Evolutionary conservation across 1,140 invertebrate species (phyloP), one percentile per base, ranked within the genome.

Genomic region (Conus betulinus): DNA sequence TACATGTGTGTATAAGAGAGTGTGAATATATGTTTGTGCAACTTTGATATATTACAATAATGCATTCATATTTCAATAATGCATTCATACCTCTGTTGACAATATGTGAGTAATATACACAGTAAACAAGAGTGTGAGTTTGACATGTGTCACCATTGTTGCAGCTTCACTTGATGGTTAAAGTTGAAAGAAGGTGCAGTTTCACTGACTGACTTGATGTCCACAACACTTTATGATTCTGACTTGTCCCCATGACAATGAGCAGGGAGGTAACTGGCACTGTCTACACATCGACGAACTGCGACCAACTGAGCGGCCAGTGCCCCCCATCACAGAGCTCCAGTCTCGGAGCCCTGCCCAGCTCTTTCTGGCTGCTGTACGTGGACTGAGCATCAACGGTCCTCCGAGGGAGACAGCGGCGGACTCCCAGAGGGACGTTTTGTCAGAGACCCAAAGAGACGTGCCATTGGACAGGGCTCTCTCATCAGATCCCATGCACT

Each of bases 211-310:
- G 53, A 17, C 23, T 60, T 55, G 83, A 51, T 51, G 25, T 81
- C 52, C 78, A 15, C 8, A 2, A 39, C 27, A 81, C 78, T 39
- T 39, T 39, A 39, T 39, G 39, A 39, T 3, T 39, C 39, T 39
- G 39, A 3, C 15, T 52, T 81, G 78, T 11, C 39, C 78, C 15
- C 39, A 11, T 53, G 5, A 15, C 15, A 5, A 81, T 76, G 85
- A 89, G 53, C n/a, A 94, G 93, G 93, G 92, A 90, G 94, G 94
- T 20, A 88, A 89, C 76, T 95, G 94, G 94, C 91, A 93, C 55
- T 94, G 91, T 53, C 91, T 92, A 5, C 94, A 95, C 85, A 93
- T 95, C 51, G 94, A 95, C 91, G 94, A 95, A 63, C 84, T 94
- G 15, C 86, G 89, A 17, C 89, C 92, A 11, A 63, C 88, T 27